These are phyloP conservation scores for Mus spretus DNA, from an alignment of 2,797 vertebrate genomes.

Conservation along the genomic window DNA sequence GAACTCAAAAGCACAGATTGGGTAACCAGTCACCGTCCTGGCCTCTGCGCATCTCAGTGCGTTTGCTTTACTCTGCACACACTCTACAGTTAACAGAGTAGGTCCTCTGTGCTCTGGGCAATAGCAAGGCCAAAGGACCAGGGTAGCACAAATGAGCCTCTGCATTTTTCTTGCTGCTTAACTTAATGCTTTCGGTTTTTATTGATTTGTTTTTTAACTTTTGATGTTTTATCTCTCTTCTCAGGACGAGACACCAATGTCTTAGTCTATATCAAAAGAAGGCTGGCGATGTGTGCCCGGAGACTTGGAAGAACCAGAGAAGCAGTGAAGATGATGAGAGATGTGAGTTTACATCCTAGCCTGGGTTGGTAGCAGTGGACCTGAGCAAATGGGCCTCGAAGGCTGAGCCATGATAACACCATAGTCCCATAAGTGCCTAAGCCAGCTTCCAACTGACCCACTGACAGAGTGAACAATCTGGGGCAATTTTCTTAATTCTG, in stretches of 20 bases:
- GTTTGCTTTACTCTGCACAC: neutral
- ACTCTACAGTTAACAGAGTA: slow-evolving; percentile 10
- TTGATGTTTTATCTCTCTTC: slow-evolving; percentile 78
- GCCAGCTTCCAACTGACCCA: neutral
- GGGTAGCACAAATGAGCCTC: slow-evolving; percentile 54
- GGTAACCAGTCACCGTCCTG: slow-evolving; percentile 50
- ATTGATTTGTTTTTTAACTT: slow-evolving; percentile 36
- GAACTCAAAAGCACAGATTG: slow-evolving; percentile 53
- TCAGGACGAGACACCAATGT: slow-evolving; percentile 99
- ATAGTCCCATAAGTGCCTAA: neutral
- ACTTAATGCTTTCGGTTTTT: slow-evolving; percentile 49
- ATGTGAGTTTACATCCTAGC: slow-evolving; percentile 92
- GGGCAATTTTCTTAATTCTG: neutral
- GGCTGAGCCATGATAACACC: neutral
- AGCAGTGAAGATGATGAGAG: slow-evolving; percentile 99
- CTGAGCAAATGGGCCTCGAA: neutral
- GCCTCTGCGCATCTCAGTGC: slow-evolving; percentile 65
- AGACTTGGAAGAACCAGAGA: slow-evolving; percentile 98
- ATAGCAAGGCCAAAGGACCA: slow-evolving; percentile 39
- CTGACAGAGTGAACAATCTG: neutral
- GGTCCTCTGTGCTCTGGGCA: slow-evolving; percentile 1
- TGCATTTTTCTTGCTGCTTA: slow-evolving; percentile 55
- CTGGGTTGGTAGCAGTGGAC: neutral
- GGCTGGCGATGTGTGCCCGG: slow-evolving; percentile 98
- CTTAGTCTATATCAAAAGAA: slow-evolving; percentile 98